Evolutionary conservation across 1,140 invertebrate genomes (phyloP), one percentile per base, ranked within the genome.

Genomic region (Pomacea maculata): DNA sequence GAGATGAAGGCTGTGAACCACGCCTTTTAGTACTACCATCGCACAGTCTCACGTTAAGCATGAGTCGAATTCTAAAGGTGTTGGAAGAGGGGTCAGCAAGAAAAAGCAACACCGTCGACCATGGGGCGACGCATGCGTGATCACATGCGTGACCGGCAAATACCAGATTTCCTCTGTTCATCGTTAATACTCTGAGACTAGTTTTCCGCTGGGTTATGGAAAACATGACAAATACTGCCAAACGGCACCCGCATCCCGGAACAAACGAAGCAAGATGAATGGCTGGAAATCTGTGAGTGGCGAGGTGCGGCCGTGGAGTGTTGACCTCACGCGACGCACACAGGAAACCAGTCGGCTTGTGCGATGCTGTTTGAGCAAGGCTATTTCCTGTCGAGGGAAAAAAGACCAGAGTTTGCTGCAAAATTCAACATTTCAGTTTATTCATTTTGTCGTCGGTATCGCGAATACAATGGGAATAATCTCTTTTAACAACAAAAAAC

Each of bases 161-260:
- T n/a, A 25, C 12, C n/a, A 70, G 67, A 25, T 12, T 70, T n/a
- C n/a, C 29, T n/a, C 67, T 70, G 29, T n/a, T n/a, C 67, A 34
- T 34, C 21, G 21, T 70, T 9, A n/a, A 34, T 55, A 5, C 73
- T 55, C 45, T 55, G n/a, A 54, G 45, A 75, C n/a, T 75, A n/a
- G 52, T 54, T 75, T 57, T 55, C 73, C 52, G 73, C 17, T 15
- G 45, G 55, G 21, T n/a, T 61, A 61, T 8, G 55, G 10, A 45
- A 75, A 75, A 75, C 73, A 75, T 21, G 54, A 57, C 73, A 75
- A 75, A 75, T n/a, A 57, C 52, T n/a, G 52, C 17, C n/a, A 57
- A 75, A 75, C 54, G 73, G 57, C n/a, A n/a, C 52, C 55, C 73
- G 17, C 54, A 55, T 75, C 73, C 73, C 17, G 73, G 73, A 75